phyloP scores from a whole-genome alignment of 2,888 invertebrate genomes.

The Sarcophaga carnaria region DNA sequence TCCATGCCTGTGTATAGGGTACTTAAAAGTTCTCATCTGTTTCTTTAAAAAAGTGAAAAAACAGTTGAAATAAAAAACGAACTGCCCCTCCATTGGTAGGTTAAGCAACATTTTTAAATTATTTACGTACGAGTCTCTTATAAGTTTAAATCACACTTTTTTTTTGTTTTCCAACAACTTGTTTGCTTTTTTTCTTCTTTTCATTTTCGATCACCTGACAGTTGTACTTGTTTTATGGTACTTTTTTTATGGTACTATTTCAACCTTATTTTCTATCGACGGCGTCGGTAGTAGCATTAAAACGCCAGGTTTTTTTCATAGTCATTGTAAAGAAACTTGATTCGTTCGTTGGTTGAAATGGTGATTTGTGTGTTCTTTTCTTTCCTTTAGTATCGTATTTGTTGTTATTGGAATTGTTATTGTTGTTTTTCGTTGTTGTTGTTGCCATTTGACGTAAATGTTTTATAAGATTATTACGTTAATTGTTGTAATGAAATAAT shows the following conservation, averaged over 20 bases:
- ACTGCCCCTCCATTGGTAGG: constrained; percentile 6
- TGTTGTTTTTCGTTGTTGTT: constrained; percentile 17
- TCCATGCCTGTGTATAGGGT: too few relatives aligned
- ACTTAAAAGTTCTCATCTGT: too few relatives aligned
- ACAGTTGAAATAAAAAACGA: too few relatives aligned
- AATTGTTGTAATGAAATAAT: constrained; percentile 66
- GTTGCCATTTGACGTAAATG: constrained; percentile 48
- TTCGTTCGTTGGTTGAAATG: constrained; percentile 21
- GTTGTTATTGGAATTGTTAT: neutral
- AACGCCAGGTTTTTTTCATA: constrained; percentile 38
- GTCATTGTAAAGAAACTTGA: constrained; percentile 57
- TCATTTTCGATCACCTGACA: constrained; percentile 17
- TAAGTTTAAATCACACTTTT: too few relatives aligned
- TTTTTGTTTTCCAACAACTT: neutral
- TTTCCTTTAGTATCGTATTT: neutral
- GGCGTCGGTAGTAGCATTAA: too few relatives aligned
- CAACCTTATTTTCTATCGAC: neutral
- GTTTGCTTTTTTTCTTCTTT: constrained; percentile 28
- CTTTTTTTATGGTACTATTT: neutral
- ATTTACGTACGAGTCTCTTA: constrained; percentile 62
- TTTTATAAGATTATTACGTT: constrained; percentile 60
- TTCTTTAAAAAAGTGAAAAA: too few relatives aligned
- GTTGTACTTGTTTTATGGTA: constrained; percentile 6
- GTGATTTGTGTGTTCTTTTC: neutral
- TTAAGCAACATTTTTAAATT: constrained; percentile 68